Percentiles rank a stretch among this genome's conserved stretches.
These are phyloP conservation scores for Mamestra configurata DNA, from an alignment of 1,140 invertebrate genomes.

Conservation along the genomic window DNA sequence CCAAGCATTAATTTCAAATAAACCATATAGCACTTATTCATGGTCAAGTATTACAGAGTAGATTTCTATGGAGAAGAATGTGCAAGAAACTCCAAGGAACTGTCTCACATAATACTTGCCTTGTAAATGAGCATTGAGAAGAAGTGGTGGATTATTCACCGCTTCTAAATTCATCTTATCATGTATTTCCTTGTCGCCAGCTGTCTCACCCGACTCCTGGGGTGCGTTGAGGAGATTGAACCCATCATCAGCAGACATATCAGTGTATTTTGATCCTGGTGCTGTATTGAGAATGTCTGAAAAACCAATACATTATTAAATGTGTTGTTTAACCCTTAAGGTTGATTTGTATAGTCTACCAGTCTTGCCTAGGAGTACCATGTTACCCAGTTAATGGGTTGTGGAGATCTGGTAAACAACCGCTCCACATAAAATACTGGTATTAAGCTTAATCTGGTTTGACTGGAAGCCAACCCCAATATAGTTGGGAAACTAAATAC, in stretches of 20 bases:
- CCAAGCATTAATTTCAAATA: too few relatives aligned
- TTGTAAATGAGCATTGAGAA: constrained; percentile 82
- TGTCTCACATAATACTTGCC: constrained; percentile 69
- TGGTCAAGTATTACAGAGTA: too few relatives aligned
- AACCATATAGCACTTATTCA: too few relatives aligned
- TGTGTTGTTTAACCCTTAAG: neutral
- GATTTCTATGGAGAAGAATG: too few relatives aligned
- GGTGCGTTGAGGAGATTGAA: constrained; percentile 70
- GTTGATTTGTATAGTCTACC: too few relatives aligned
- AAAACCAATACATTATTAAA: constrained; percentile 50
- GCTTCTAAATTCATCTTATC: constrained; percentile 81
- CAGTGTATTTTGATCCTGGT: constrained; percentile 75
- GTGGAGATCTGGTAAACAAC: too few relatives aligned
- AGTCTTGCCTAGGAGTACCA: too few relatives aligned
- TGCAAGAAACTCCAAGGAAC: too few relatives aligned
- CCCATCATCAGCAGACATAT: constrained; percentile 80
- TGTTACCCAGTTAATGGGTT: too few relatives aligned
- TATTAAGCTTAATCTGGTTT: too few relatives aligned
- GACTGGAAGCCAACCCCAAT: too few relatives aligned
- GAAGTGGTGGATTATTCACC: constrained; percentile 76
- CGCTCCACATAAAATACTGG: too few relatives aligned
- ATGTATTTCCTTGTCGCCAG: constrained; percentile 62
- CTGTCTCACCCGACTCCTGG: constrained; percentile 57
- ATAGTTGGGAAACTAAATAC: neutral
- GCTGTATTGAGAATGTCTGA: constrained; percentile 74